Percentiles rank a stretch among this genome's conserved stretches.
Evolutionary conservation across 2,888 invertebrate genomes (phyloP).

Genomic region (Acanthacorydalis orientalis): DNA sequence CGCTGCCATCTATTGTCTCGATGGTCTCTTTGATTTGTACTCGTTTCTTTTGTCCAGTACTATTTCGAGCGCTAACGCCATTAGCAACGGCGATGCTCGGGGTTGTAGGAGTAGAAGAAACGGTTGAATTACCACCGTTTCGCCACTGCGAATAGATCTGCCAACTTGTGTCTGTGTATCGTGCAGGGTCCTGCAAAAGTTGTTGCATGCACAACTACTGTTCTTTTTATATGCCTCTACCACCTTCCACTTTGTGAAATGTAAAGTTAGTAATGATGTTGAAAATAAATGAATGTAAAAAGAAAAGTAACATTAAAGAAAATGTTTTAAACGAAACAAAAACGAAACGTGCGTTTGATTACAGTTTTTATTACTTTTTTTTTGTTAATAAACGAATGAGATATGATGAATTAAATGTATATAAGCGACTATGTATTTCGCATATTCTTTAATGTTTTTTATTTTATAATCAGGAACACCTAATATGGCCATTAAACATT

Average conservation of each 20-base stretch:
- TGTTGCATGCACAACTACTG: slow-evolving; percentile 3
- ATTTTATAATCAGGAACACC: no score
- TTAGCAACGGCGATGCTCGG: neutral
- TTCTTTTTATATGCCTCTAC: neutral
- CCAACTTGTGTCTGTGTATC: slow-evolving; percentile 59
- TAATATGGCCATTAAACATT: no score
- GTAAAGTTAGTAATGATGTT: neutral
- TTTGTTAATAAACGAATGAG: neutral
- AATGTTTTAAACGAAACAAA: slow-evolving; percentile 4
- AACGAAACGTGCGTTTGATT: neutral
- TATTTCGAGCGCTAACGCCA: no score
- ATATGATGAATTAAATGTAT: no score
- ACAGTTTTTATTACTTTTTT: neutral
- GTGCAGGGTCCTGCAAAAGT: slow-evolving; percentile 39
- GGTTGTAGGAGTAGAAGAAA: neutral
- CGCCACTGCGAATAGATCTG: slow-evolving; percentile 54
- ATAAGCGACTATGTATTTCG: no score
- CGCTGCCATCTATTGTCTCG: no score
- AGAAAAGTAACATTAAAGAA: slow-evolving; percentile 1
- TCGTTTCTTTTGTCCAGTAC: neutral
- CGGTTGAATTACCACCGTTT: neutral
- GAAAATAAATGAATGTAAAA: slow-evolving; percentile 3
- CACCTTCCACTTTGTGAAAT: no score
- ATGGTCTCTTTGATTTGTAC: neutral
- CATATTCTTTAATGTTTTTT: no score